Evolutionary conservation across 1,140 invertebrate genomes (phyloP), one percentile per base, ranked within the genome.

Genomic region (Caenorhabditis latens): DNA sequence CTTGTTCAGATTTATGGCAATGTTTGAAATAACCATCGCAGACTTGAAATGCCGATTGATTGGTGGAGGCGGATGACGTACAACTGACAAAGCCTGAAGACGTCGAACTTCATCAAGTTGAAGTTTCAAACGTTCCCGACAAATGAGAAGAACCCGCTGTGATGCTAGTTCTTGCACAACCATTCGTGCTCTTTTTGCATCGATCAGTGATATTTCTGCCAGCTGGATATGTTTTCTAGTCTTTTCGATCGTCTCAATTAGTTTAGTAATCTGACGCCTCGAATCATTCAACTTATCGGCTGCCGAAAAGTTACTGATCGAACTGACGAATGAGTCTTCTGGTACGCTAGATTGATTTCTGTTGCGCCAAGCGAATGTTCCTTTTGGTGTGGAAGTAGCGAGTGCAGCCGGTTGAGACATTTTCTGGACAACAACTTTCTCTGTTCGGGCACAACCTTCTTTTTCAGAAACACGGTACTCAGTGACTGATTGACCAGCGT

Each of bases 61-160:
- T 46, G 84, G 84, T 21, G 84, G 84, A 48, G 84, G 84, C 19
- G 84, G 84, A 67, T 84, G 57, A 46, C 84, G 84, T 7, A 84
- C 84, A 67, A 84, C 61, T 4, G 84, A 61, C 6, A 84, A n/a
- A n/a, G 84, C 84, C 11, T 50, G 46, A 43, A 84, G 84, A 21
- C 84, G 55, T 14, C 61, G 58, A 32, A 84, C 46, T 50, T 84
- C 84, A 24, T 79, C 71, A 11, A 79, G 46, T 42, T 79, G 71
- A 46, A 79, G 21, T 40, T 79, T 79, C 46, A 79, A 14, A 3
- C 71, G 71, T 13, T 79, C 71, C 1, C 71, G 71, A 79, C 71
- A 79, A 21, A 79, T 79, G 7, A 79, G 71, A 16, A 79, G 14
- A 4, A 79, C 71, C 2, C 71, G 16, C n/a, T 79, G 71, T 53